Evolutionary conservation across 2,113 vertebrate species (phyloP).

Genomic region (Tetraodon nigroviridis): DNA sequence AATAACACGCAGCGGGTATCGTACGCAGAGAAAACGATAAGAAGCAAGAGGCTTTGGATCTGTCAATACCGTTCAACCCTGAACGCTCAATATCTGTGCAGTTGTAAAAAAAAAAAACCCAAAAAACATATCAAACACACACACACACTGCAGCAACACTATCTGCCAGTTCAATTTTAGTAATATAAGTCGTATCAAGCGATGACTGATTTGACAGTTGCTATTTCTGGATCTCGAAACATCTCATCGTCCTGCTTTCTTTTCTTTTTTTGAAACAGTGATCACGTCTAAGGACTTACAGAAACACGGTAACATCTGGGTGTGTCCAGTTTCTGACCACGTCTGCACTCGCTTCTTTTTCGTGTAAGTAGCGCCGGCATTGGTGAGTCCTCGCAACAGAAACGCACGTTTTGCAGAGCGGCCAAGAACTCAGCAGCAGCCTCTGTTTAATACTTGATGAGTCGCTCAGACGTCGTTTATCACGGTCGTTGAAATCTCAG

Average conservation of each 20-base stretch:
- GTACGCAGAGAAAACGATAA: too few species aligned
- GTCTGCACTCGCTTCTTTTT: constrained; percentile 99
- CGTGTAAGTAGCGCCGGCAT: constrained; percentile 82
- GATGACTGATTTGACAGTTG: too few species aligned
- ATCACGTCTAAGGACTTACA: constrained; percentile 99
- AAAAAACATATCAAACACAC: too few species aligned
- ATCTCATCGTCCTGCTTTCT: neutral
- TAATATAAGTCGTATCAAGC: too few species aligned
- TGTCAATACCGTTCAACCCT: too few species aligned
- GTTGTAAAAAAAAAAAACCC: too few species aligned
- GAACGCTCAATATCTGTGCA: too few species aligned
- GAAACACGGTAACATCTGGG: constrained; percentile 99
- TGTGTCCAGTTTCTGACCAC: constrained; percentile 96
- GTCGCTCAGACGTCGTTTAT: neutral
- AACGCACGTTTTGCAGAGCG: neutral
- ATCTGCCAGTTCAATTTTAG: too few species aligned
- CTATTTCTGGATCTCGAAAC: neutral
- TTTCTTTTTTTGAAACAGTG: constrained; percentile 71
- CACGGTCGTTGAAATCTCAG: neutral
- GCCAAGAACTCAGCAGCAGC: neutral
- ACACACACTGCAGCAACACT: too few species aligned
- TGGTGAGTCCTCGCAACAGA: neutral
- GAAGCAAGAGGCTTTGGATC: too few species aligned
- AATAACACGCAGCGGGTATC: constrained; percentile 14
- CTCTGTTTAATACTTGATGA: constrained; percentile 9